phyloP scores from a whole-genome alignment of 2,888 invertebrate species.

The Monopis laevigella region DNA sequence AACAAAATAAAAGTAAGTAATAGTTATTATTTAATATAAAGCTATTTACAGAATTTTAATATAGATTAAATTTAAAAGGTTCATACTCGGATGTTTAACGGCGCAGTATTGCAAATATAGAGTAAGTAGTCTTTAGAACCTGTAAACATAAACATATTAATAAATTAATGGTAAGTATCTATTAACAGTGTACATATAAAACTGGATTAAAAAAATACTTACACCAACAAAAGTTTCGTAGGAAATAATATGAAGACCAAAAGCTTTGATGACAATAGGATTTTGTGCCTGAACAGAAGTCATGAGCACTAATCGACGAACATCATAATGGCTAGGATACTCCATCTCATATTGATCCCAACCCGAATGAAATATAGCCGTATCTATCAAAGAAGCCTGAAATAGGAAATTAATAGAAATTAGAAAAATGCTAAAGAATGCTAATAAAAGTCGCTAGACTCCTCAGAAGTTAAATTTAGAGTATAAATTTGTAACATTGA shows the following conservation, averaged over 20 bases:
- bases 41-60: too few species aligned
- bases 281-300: slow-evolving; percentile 12
- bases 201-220: slow-evolving; percentile 4
- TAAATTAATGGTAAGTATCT: too few species aligned
- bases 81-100: too few species aligned
- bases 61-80: too few species aligned
- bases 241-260: slow-evolving; percentile 11
- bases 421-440: too few species aligned
- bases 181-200: not conserved
- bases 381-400: slow-evolving; percentile 12
- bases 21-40: too few species aligned
- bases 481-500: too few species aligned
- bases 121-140: slow-evolving; percentile 3
- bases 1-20: too few species aligned
- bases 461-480: too few species aligned
- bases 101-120: not conserved
- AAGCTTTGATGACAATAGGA: slow-evolving; percentile 12
- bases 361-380: slow-evolving; percentile 14
- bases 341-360: slow-evolving; percentile 8
- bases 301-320: slow-evolving; percentile 14
- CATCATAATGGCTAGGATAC: not conserved
- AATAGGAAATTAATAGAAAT: not conserved
- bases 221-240: slow-evolving; percentile 12
- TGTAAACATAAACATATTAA: too few species aligned
- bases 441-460: too few species aligned